Conservation (phyloP, 2,888 invertebrate species). For the Drosophila kuntzei region DNA sequence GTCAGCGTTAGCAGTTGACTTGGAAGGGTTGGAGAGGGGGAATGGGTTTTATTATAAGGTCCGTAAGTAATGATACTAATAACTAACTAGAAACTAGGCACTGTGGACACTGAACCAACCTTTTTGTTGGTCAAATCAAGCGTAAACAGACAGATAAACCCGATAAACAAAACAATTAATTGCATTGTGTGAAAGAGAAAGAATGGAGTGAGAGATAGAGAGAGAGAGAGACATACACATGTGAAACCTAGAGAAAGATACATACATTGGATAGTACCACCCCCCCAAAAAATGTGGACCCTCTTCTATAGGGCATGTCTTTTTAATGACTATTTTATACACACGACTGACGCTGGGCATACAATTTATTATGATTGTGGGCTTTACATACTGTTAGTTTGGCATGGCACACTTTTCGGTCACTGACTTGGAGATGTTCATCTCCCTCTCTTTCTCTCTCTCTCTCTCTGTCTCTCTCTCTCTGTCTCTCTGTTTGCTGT, state of each 20-base stretch:
- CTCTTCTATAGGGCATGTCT: conserved; percentile 42
- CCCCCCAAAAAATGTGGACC: background rate
- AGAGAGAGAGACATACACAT: conserved; percentile 9
- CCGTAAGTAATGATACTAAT: conserved; percentile 59
- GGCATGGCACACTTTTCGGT: conserved; percentile 55
- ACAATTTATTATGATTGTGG: conserved; percentile 73
- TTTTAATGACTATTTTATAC: conserved; percentile 80
- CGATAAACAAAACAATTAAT: conserved; percentile 80
- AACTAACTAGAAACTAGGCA: conserved; percentile 40
- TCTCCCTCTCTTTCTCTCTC: background rate
- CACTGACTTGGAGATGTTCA: conserved; percentile 55
- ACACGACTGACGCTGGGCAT: conserved; percentile 69
- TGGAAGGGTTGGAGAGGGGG: background rate
- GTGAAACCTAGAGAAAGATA: background rate
- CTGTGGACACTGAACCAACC: conserved; percentile 25
- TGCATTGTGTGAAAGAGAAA: conserved; percentile 56
- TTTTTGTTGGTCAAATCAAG: conserved; percentile 71
- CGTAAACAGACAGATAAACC: conserved; percentile 77
- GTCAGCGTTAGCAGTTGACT: background rate
- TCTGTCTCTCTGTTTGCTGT: background rate
- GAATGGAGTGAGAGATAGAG: background rate
- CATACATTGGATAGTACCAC: too few species aligned
- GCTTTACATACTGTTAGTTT: conserved; percentile 25
- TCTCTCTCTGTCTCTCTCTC: background rate
- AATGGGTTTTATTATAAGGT: conserved; percentile 10